Evolutionary conservation across 2,888 invertebrate species (phyloP).

Genomic region (Pimpla rufipes): DNA sequence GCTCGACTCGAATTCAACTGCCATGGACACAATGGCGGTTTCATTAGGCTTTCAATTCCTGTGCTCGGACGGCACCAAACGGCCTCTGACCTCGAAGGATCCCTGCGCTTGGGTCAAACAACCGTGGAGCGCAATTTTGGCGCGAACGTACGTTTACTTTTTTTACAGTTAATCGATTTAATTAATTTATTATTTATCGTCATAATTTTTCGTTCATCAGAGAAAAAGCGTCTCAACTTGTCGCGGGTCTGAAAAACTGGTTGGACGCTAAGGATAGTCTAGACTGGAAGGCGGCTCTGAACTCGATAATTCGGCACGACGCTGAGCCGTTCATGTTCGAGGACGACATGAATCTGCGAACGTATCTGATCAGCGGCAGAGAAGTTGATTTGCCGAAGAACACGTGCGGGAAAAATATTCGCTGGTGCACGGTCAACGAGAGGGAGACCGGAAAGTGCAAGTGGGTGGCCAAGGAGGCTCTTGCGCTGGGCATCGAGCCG

Average conservation of each 20-base stretch:
- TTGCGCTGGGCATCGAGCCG: slow-evolving; percentile 88
- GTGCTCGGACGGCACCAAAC: slow-evolving; percentile 82
- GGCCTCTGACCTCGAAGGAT: slow-evolving; percentile 71
- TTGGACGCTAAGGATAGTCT: slow-evolving; percentile 80
- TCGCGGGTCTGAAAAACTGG: slow-evolving; percentile 83
- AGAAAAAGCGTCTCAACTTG: slow-evolving; percentile 67
- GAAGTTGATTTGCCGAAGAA: slow-evolving; percentile 62
- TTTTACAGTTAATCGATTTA: background rate
- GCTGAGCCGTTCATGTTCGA: too few relatives aligned
- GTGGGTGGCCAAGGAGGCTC: slow-evolving; percentile 87
- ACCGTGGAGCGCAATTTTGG: slow-evolving; percentile 88
- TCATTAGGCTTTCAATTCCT: slow-evolving; percentile 79
- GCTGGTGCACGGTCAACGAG: slow-evolving; percentile 88
- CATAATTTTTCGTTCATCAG: too few relatives aligned
- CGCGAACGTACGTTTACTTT: slow-evolving; percentile 85
- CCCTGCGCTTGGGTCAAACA: slow-evolving; percentile 89
- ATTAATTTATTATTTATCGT: background rate
- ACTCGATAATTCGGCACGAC: slow-evolving; percentile 65
- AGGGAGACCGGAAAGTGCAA: slow-evolving; percentile 88
- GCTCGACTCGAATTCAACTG: slow-evolving; percentile 69
- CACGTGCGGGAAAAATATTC: slow-evolving; percentile 80
- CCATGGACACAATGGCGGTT: slow-evolving; percentile 67
- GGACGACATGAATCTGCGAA: slow-evolving; percentile 46
- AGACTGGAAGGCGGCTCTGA: slow-evolving; percentile 71
- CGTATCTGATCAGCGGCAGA: slow-evolving; percentile 73